Conservation (phyloP, 37 sponge, comb jelly and placozoan species). For the Halichondria panicea region DNA sequence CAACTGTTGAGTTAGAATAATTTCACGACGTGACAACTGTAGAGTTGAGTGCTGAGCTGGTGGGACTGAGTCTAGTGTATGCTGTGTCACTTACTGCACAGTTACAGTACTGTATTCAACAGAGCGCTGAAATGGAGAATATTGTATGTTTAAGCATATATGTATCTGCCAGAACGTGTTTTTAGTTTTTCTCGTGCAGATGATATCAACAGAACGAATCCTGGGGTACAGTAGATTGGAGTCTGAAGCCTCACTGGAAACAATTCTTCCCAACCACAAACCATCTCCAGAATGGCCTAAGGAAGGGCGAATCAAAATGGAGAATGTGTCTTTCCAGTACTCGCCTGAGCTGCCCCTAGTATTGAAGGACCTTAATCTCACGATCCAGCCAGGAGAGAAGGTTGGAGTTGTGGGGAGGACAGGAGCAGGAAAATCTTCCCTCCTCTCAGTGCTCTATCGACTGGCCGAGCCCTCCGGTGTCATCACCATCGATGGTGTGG, state of each 20-base stretch:
- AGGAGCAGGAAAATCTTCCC: constrained; percentile 94
- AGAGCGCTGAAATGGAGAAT: constrained; percentile 86
- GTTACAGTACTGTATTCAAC: constrained; percentile 75
- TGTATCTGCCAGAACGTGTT: not conserved
- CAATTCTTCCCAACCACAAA: constrained; percentile 14
- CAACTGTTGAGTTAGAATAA: too few species aligned
- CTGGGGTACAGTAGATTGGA: constrained; percentile 63
- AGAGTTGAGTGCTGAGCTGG: constrained; percentile 48
- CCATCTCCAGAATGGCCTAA: constrained; percentile 65
- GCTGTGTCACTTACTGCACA: constrained; percentile 69
- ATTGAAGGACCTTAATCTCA: constrained; percentile 39
- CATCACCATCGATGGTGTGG: constrained; percentile 73
- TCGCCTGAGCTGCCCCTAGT: constrained; percentile 34
- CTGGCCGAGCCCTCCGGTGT: constrained; percentile 82
- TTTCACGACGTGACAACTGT: too few species aligned
- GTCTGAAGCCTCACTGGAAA: constrained; percentile 66
- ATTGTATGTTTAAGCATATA: constrained; percentile 35
- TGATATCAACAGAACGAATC: constrained; percentile 71
- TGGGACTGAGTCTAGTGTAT: constrained; percentile 77
- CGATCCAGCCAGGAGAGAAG: constrained; percentile 64
- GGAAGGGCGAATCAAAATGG: constrained; percentile 5
- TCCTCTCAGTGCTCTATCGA: constrained; percentile 77
- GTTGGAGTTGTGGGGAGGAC: constrained; percentile 91
- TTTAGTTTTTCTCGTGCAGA: not conserved
- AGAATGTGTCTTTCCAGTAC: constrained; percentile 48